Evolutionary conservation across 2,797 vertebrate species (phyloP).

Genomic region (Rhinatrema bivittatum): DNA sequence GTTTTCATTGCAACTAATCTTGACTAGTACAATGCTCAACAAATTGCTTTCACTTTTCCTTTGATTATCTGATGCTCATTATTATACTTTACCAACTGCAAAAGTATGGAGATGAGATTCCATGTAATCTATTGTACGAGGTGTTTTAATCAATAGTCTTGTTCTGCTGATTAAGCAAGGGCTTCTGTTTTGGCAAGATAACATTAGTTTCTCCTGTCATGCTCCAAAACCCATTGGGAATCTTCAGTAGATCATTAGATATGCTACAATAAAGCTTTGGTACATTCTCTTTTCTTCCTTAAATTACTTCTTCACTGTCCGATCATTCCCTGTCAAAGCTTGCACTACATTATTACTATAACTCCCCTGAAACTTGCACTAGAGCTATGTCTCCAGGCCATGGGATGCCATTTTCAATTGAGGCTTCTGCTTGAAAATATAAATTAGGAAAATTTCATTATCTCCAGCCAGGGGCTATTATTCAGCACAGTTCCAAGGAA

Average conservation of each 20-base stretch:
- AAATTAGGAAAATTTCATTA: slow-evolving; percentile 82
- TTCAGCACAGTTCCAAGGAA: slow-evolving; percentile 64
- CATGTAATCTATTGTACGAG: slow-evolving; percentile 66
- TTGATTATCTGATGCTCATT: slow-evolving; percentile 51
- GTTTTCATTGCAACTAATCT: slow-evolving; percentile 44
- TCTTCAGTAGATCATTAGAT: slow-evolving; percentile 84
- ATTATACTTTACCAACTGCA: slow-evolving; percentile 52
- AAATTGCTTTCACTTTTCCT: slow-evolving; percentile 47
- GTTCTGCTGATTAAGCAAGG: slow-evolving; percentile 82
- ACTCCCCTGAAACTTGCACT: slow-evolving; percentile 62
- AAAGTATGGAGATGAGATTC: slow-evolving; percentile 62
- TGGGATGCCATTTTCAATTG: slow-evolving; percentile 61
- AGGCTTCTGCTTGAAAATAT: slow-evolving; percentile 65
- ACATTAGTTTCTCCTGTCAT: slow-evolving; percentile 79
- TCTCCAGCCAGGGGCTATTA: slow-evolving; percentile 69
- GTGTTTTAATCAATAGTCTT: slow-evolving; percentile 80
- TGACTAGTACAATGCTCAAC: slow-evolving; percentile 37
- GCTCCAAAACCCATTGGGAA: slow-evolving; percentile 69
- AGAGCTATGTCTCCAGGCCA: slow-evolving; percentile 58
- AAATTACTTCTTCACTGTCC: slow-evolving; percentile 71
- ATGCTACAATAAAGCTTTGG: slow-evolving; percentile 71
- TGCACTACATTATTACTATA: slow-evolving; percentile 55
- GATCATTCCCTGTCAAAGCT: slow-evolving; percentile 55
- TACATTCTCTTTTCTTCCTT: slow-evolving; percentile 58
- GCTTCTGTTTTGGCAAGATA: slow-evolving; percentile 75